A percentile compares a stretch with the other conserved stretches of the same genome.
These are phyloP conservation scores for Callaeas wilsoni DNA, from an alignment of 2,113 vertebrate genomes.

Conservation along the genomic window DNA sequence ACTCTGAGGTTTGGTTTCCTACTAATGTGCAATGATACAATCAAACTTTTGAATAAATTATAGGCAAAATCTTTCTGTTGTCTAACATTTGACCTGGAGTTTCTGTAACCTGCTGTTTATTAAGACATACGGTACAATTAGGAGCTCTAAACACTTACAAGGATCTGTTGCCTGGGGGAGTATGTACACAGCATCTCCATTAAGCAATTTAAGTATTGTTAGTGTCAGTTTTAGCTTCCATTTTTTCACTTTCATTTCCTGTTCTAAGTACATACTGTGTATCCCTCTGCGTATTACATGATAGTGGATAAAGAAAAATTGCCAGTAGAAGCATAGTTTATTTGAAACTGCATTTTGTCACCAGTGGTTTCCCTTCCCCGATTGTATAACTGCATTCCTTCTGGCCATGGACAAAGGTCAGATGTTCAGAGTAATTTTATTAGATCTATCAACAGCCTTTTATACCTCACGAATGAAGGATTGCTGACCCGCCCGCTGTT, in stretches of 20 bases:
- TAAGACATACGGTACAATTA: conserved; percentile 56
- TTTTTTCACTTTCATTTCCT: conserved; percentile 55
- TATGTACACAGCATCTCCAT: conserved; percentile 53
- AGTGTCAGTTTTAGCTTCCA: conserved; percentile 41
- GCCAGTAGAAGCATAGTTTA: conserved; percentile 22
- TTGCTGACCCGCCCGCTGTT: neutral
- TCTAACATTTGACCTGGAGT: conserved; percentile 56
- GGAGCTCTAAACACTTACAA: conserved; percentile 47
- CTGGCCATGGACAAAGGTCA: conserved; percentile 59
- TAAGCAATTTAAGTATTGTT: conserved; percentile 58
- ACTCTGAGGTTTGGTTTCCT: neutral
- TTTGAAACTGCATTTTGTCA: conserved; percentile 55
- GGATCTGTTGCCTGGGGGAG: conserved; percentile 41
- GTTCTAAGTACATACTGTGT: conserved; percentile 15
- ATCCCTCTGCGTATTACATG: conserved; percentile 32
- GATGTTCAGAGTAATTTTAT: conserved; percentile 57
- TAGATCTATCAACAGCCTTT: conserved; percentile 49
- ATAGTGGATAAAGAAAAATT: conserved; percentile 46
- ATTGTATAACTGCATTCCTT: conserved; percentile 51
- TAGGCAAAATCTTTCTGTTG: conserved; percentile 40
- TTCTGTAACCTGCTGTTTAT: conserved; percentile 56
- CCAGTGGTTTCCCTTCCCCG: conserved; percentile 37
- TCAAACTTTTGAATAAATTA: conserved; percentile 61
- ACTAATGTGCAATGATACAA: neutral
- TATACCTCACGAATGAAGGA: conserved; percentile 55